Evolutionary conservation across 2,888 invertebrate genomes (phyloP).

Genomic region (Nephrotoma guestfalica): DNA sequence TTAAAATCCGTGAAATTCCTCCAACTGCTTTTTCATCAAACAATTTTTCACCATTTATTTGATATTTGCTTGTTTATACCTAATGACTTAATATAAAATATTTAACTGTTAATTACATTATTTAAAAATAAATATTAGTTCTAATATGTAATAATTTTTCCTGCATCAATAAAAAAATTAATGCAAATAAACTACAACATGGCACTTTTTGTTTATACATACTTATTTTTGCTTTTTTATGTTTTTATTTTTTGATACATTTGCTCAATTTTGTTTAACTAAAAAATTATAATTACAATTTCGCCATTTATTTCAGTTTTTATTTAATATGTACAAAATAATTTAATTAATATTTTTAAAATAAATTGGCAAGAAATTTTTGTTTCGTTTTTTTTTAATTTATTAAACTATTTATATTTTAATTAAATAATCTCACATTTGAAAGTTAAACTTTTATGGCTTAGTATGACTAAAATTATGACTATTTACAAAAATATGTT

Average conservation of each 20-base stretch:
- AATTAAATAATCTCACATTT: neutral
- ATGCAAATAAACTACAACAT: neutral
- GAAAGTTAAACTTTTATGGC: neutral
- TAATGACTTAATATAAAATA: neutral
- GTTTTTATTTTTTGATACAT: neutral
- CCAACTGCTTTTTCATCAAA: neutral
- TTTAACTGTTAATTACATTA: neutral
- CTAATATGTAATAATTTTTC: neutral
- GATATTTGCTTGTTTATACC: neutral
- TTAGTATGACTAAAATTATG: neutral
- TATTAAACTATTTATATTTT: neutral
- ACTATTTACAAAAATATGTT: neutral
- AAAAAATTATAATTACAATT: neutral
- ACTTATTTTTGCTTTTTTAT: neutral
- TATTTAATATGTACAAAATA: neutral
- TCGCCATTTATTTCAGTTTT: neutral
- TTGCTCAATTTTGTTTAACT: neutral
- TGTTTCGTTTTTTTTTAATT: neutral
- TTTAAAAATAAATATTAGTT: neutral
- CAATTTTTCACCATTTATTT: neutral
- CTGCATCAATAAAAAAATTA: neutral
- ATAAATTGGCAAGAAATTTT: neutral
- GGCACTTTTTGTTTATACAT: neutral
- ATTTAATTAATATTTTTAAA: neutral
- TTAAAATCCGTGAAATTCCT: neutral